Base-by-base conservation (phyloP, 2,797 vertebrate genomes). In the Adrianichthys oophorus region DNA sequence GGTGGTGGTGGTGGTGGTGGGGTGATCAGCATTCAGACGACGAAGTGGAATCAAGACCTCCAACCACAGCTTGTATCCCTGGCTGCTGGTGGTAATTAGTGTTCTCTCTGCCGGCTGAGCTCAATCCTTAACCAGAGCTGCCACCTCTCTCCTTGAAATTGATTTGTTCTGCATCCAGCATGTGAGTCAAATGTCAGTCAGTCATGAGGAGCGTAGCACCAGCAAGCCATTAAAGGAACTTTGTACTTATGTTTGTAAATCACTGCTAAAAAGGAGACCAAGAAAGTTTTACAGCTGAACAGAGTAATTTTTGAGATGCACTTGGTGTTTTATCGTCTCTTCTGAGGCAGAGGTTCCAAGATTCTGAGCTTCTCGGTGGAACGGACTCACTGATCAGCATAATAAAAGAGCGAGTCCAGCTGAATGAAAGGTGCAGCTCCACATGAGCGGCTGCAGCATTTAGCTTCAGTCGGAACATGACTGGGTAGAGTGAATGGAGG, bases 401-500 rank as follows among this genome's bases (percentile, higher is more conserved):
- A 72, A 81, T 70, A 68, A 83, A 86, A 80, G 72, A 83, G 78
- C 51, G 54, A 66, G 70, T 72, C 66, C 61, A 29, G 72, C 69
- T 65, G 59, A 48, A 45, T 44, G 59, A 76, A 56, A 79, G 76
- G 74, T 79, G 82, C 32, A 7, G 68, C 55, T 42, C 18, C 24
- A 52, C 72, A 70, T 85, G 85, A 88, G 76, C 73, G 79, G 75
- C 72, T 56, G 72, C 76, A 79, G 80, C 52, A 44, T 85, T 86
- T 85, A 74, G 87, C 79, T 83, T 71, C 74, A 82, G 78, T 73
- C 47, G 73, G 84, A 80, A 83, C 78, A 81, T 70, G 63, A 50
- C 48, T 65, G 64, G 52, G 48, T 26, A 58, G 59, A 46, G 52
- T 58, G 51, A 59, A 75, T 66, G 70, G 70, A 70, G 52, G 52